A percentile compares a stretch with the other conserved stretches of the same genome.
phyloP scores from a whole-genome alignment of 2,113 vertebrate genomes.

The Delphinus delphis region DNA sequence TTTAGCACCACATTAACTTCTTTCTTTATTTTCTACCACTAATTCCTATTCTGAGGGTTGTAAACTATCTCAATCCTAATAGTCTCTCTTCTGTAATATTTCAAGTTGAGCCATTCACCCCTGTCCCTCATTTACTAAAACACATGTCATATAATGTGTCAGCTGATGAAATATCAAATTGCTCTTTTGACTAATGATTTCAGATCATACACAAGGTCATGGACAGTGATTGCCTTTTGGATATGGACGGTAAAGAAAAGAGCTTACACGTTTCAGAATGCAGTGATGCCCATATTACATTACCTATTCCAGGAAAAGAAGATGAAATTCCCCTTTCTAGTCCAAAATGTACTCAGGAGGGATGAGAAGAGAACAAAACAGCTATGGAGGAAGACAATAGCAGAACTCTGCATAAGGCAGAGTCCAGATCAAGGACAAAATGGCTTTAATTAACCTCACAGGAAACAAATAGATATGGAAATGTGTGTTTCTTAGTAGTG shows the following conservation, averaged over 20 bases:
- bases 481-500: background rate
- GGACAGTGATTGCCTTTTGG: background rate
- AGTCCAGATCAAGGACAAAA: background rate
- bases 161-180: background rate
- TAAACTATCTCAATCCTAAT: background rate
- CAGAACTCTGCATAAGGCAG: background rate
- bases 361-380: background rate
- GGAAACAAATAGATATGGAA: background rate
- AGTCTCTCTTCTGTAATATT: background rate
- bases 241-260: background rate
- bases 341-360: background rate
- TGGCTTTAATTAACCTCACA: background rate
- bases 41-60: background rate
- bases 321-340: background rate
- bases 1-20: background rate
- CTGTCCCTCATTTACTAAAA: background rate
- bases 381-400: background rate
- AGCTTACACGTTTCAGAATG: background rate
- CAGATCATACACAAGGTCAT: background rate
- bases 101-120: background rate
- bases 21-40: background rate
- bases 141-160: background rate
- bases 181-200: constrained; percentile 18
- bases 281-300: background rate
- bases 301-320: background rate